These are phyloP conservation scores for Chiridota heheva DNA, from an alignment of 35 echinoderm and acorn worm species.

Conservation along the genomic window DNA sequence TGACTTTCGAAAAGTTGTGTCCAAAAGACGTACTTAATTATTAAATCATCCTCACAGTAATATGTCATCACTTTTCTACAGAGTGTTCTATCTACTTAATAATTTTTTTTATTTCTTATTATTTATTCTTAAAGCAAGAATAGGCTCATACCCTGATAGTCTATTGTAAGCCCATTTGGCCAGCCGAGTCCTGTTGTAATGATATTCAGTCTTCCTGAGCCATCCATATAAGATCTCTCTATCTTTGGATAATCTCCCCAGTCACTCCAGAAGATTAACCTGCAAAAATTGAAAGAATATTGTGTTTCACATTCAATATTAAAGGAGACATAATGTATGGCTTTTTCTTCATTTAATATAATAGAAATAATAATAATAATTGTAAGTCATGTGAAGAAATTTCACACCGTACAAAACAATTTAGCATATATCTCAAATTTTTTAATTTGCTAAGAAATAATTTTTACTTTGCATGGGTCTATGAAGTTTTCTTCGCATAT, in stretches of 20 bases:
- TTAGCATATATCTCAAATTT: too few species aligned
- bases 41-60: neutral
- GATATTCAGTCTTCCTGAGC: slow-evolving; percentile 28
- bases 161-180: slow-evolving; percentile 62
- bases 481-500: too few species aligned
- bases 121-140: neutral
- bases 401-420: too few species aligned
- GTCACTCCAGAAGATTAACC: slow-evolving; percentile 73
- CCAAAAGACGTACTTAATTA: neutral
- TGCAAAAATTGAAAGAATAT: neutral
- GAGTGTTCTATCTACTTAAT: neutral
- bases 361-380: too few species aligned
- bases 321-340: too few species aligned
- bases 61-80: neutral
- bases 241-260: slow-evolving; percentile 59
- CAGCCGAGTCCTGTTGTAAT: slow-evolving; percentile 42
- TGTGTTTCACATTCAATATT: neutral
- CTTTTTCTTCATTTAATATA: too few species aligned
- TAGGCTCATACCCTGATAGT: slow-evolving; percentile 6
- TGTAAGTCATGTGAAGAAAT: too few species aligned
- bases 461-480: too few species aligned
- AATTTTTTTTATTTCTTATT: too few species aligned
- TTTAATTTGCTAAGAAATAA: too few species aligned
- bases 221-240: slow-evolving; percentile 70
- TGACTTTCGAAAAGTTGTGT: neutral